Evolutionary conservation across 1,140 invertebrate genomes (phyloP), one percentile per base, ranked within the genome.

Genomic region (Solen grandis): DNA sequence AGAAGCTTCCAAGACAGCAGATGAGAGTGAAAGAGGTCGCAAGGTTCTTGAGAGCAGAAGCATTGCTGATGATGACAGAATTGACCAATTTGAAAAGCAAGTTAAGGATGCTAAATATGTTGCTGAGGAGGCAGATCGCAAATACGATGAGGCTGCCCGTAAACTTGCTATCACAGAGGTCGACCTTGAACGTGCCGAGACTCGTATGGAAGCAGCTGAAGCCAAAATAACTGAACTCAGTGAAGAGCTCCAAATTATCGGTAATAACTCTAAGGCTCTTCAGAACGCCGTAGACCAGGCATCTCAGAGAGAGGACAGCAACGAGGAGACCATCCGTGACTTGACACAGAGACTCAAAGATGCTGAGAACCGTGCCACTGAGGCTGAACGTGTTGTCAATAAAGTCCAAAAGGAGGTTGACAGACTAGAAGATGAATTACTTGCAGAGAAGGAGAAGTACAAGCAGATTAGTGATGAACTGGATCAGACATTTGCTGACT

Each of bases 101-200:
- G 95, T 99, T 92, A 99, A 99, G 95, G 99, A 99, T 93, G 98
- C 99, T 93, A 96, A 98, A 93, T 98, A 99, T 95, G 95, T 99
- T 92, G 98, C 99, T 93, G 99, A 99, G 94, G 99, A 99, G 94
- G 99, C 99, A 91, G 99, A 99, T 95, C 97, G 99, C 94, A 99
- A 99, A 99, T 99, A 99, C 94, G 99, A 99, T 97, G 99, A 99
- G 98, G 98, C 99, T 93, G 98, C 99, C 95, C 98, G 99, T 97
- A 99, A 99, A 95, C 96, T 99, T 95, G 99, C 99, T 94, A 99
- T 99, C 97, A 99, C 99, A 95, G 99, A 99, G 95, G 99, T 99
- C 93, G 99, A 99, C 95, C 95, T 99, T 93, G 99, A 99, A 94
- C 96, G 99, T 94, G 98, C 99, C 89, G 99, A 99, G 95, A 98